phyloP scores from a whole-genome alignment of 2,888 invertebrate genomes.

The Itoplectis maculator region DNA sequence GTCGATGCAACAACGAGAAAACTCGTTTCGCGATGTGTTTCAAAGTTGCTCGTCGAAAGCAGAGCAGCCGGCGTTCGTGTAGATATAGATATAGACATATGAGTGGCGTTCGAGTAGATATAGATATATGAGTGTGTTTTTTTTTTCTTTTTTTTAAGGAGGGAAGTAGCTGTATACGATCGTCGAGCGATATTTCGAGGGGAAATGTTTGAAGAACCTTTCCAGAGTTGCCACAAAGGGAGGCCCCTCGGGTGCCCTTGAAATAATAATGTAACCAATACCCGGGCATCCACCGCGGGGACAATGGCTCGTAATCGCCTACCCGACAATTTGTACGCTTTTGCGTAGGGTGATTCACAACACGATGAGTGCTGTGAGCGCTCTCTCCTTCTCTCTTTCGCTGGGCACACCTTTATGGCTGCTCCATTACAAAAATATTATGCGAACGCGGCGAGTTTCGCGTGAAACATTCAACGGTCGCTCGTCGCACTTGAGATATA shows the following conservation, averaged over 20 bases:
- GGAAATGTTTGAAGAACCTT: slow-evolving; percentile 38
- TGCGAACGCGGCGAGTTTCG: not conserved
- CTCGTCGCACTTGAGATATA: not conserved
- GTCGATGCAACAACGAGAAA: slow-evolving; percentile 63
- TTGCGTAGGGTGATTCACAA: slow-evolving; percentile 8
- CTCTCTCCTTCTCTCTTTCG: too few species aligned
- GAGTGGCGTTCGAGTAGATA: not conserved
- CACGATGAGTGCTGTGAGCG: too few species aligned
- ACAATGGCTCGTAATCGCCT: slow-evolving; percentile 27
- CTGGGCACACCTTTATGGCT: slow-evolving; percentile 2
- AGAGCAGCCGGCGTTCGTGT: not conserved
- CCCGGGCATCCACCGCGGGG: not conserved
- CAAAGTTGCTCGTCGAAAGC: slow-evolving; percentile 49
- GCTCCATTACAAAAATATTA: slow-evolving; percentile 6
- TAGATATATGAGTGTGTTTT: not conserved
- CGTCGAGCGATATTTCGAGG: slow-evolving; percentile 42
- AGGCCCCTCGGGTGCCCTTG: slow-evolving; percentile 50
- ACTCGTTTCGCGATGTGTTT: slow-evolving; percentile 62
- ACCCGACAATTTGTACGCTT: not conserved
- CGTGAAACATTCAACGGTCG: not conserved
- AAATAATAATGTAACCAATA: slow-evolving; percentile 53
- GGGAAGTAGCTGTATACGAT: not conserved
- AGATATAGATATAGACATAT: not conserved
- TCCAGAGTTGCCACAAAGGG: slow-evolving; percentile 53
- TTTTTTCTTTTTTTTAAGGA: not conserved